Evolutionary conservation across 2,888 invertebrate genomes (phyloP), one percentile per base, ranked within the genome.

Genomic region (Yponomeuta sedellus): DNA sequence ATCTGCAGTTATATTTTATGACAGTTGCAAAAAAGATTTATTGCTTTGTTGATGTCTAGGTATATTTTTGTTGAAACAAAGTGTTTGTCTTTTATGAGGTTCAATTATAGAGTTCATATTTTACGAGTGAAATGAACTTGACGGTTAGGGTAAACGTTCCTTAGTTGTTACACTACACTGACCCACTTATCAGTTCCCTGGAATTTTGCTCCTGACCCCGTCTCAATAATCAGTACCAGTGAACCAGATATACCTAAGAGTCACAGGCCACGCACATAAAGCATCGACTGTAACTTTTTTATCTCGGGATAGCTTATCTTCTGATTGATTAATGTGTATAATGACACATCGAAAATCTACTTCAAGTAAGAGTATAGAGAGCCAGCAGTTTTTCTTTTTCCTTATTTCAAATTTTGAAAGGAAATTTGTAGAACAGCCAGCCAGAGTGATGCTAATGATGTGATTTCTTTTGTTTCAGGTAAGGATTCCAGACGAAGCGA

Each of bases 201-300:
- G 77, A 77, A 79, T 76, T 78, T 74, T 56, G 44, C 73, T 81
- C 74, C 75, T 83, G 86, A 87, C 87, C 86, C 82, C 81, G 80
- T 77, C 76, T 73, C 69, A 76, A 70, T 86, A 52, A 88, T 84
- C 87, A 71, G 69, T 72, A 72, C 73, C 73, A 75, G 74, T 74
- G 77, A 73, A 76, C 73, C 71, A 75, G 83, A 84, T 83, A 85
- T 71, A n/a, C n/a, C n/a, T n/a, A 73, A 68, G 73, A 75, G 79
- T 73, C 79, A 75, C 75, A 81, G 86, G 86, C 84, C 85, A 82
- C 67, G 73, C 82, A 82, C 85, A 86, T 74, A 72, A 74, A 87
- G 74, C 86, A 87, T 86, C 81, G 88, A 88, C 87, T 83, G 85
- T 87, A 84, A 75, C 74, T 80, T 80, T 83, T 83, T 80, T 78